Percentiles rank a stretch among this genome's conserved stretches.
Evolutionary conservation across 1,140 invertebrate genomes (phyloP).

Genomic region (Diachasma alloeum): DNA sequence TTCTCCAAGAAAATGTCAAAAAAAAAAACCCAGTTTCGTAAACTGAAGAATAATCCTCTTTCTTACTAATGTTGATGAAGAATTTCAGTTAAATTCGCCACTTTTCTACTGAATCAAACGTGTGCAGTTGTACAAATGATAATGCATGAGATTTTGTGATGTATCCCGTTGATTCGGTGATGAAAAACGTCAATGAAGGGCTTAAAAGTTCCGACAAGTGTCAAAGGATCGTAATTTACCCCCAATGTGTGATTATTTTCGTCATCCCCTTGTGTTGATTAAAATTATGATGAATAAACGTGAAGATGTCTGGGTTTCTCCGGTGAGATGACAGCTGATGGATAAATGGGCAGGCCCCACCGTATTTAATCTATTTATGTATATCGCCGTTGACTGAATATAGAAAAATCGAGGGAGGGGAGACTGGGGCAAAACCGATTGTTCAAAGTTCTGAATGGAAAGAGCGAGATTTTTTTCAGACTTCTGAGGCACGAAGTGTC

Average conservation of each 20-base stretch:
- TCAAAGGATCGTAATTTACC: not conserved
- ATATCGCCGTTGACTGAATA: conserved; percentile 37
- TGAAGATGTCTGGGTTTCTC: not conserved
- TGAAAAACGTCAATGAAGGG: not conserved
- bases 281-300: not conserved
- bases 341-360: conserved; percentile 28
- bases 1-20: too few species aligned
- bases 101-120: not conserved
- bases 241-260: too few species aligned
- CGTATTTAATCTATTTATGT: conserved; percentile 24
- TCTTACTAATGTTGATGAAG: too few species aligned
- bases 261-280: not conserved
- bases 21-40: too few species aligned
- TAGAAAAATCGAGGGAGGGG: not conserved
- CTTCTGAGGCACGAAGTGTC: not conserved
- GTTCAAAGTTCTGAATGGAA: not conserved
- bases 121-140: not conserved
- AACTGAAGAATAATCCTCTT: too few species aligned
- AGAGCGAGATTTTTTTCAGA: not conserved
- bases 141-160: not conserved
- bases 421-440: not conserved
- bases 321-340: not conserved
- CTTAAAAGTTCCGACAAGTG: not conserved
- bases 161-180: not conserved
- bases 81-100: not conserved